A percentile compares a stretch with the other conserved stretches of the same genome.
Conservation (phyloP, 2,888 invertebrate species). For the Lithodes maja region DNA sequence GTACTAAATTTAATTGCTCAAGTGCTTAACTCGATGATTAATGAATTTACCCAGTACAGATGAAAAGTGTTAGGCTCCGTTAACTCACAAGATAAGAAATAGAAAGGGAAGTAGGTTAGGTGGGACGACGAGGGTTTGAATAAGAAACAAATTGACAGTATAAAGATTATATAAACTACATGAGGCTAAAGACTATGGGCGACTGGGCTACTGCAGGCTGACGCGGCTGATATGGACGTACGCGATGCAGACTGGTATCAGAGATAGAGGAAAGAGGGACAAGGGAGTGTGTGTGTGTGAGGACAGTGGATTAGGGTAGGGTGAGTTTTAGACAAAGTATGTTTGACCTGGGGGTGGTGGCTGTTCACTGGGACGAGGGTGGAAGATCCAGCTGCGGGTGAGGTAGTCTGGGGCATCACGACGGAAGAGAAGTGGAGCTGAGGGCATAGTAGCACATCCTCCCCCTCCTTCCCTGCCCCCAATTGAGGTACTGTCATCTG, state of each 20-base stretch:
- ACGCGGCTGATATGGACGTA: background rate
- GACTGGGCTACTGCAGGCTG: slow-evolving; percentile 35
- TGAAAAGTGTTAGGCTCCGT: no score
- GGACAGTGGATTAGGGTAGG: background rate
- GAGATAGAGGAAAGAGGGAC: background rate
- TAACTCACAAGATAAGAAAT: no score
- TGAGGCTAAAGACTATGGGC: background rate
- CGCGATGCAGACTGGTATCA: slow-evolving; percentile 26
- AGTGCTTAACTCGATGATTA: no score
- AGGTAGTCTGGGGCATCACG: slow-evolving; percentile 68
- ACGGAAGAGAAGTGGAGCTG: slow-evolving; percentile 41
- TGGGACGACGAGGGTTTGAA: slow-evolving; percentile 1
- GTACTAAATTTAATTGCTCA: no score
- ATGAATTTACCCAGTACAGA: no score
- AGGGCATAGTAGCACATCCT: slow-evolving; percentile 12
- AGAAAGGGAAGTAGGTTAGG: background rate
- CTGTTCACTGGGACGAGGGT: slow-evolving; percentile 54
- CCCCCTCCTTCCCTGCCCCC: slow-evolving; percentile 27
- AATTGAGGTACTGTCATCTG: slow-evolving; percentile 3
- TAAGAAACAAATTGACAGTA: background rate
- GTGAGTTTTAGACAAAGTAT: slow-evolving; percentile 59
- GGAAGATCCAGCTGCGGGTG: slow-evolving; percentile 69
- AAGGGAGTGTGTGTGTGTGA: background rate
- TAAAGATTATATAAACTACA: background rate
- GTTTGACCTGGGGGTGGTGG: slow-evolving; percentile 65